Evolutionary conservation across 2,113 vertebrate genomes (phyloP), one percentile per base, ranked within the genome.

Genomic region (Vidua macroura): DNA sequence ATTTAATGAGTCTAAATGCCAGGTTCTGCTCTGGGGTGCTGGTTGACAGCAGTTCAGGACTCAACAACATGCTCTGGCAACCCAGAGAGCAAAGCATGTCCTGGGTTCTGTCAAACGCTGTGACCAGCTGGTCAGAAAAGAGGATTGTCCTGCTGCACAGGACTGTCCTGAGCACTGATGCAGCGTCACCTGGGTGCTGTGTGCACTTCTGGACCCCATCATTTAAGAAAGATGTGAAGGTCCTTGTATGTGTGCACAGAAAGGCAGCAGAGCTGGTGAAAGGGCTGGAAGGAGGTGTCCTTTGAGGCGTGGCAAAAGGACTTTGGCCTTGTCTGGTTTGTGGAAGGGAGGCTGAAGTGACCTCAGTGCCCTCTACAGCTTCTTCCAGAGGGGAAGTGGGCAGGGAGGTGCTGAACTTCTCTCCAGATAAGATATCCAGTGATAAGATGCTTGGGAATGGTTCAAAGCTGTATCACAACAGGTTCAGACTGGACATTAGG

Each of bases 401-500:
- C 44, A 86, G 23, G 20, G 27, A 91, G 31, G 21, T 22, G 18
- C 58, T 80, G 43, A 80, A 5, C 10, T 46, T 58, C 52, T 73
- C 9, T 27, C 44, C 30, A 30, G 15, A 39, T 37, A 21, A 37
- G 24, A 24, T 44, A 35, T 37, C 7, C 55, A 74, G 30, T 33
- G 46, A 22, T 10, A 20, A 27, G 10, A 11, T 4, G 1, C 4
- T 3, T n/a, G 14, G 28, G 12, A 84, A 46, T 21, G 11, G 58
- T 64, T 77, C 53, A 80, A 11, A 63, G 24, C 58, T 63, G 22
- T 8, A 7, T 23, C 28, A 21, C 0, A 0, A 2, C 3, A 16
- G 13, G 19, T 37, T 87, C 27, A 77, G 16, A 44, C 43, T 37
- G 53, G 39, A 13, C 21, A 13, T 30, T 15, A 55, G 41, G 35